Evolutionary conservation across 2,113 vertebrate genomes (phyloP), one percentile per base, ranked within the genome.

Genomic region (Ammodytes marinus): DNA sequence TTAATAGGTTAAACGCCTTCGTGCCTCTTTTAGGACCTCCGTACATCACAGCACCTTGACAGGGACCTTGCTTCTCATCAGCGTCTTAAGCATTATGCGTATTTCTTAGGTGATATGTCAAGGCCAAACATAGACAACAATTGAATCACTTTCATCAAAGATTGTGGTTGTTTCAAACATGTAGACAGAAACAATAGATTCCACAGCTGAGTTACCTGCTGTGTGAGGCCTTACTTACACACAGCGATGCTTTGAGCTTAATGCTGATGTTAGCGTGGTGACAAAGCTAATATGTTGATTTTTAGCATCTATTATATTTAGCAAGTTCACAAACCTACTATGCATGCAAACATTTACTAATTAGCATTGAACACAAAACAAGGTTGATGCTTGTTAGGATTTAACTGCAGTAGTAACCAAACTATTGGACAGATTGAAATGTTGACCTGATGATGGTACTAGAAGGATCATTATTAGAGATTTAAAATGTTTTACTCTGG

Each of bases 1-100:
- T 65, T 27, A 9, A 57, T 37, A 46, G 17, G 42, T 45, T 27
- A 55, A 46, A 79, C n/a, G 37, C 15, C 40, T 79, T 4, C 15
- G 35, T 69, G 50, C 43, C 37, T 53, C 35, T 59, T 47, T 58
- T 5, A 78, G 54, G 45, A 42, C 46, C 12, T 69, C 58, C 52
- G 35, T 14, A 42, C 10, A 52, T 77, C 58, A 37, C 37, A 14
- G 15, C 27, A 55, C 47, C 12, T 63, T 52, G 57, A 71, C 54
- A 12, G 13, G 19, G 39, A 55, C 35, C 64, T 77, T 52, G 9
- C 8, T 66, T 72, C 35, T 58, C 6, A 27, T 60, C 12, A 6
- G 27, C 55, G 49, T 8, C 7, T 37, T 37, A 8, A 45, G 14
- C 4, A 59, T 27, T 14, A 27, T 17, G 55, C 35, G 58, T 35